Conservation (phyloP, 2,888 invertebrate species). For the Branchipolynoe longqiensis region DNA sequence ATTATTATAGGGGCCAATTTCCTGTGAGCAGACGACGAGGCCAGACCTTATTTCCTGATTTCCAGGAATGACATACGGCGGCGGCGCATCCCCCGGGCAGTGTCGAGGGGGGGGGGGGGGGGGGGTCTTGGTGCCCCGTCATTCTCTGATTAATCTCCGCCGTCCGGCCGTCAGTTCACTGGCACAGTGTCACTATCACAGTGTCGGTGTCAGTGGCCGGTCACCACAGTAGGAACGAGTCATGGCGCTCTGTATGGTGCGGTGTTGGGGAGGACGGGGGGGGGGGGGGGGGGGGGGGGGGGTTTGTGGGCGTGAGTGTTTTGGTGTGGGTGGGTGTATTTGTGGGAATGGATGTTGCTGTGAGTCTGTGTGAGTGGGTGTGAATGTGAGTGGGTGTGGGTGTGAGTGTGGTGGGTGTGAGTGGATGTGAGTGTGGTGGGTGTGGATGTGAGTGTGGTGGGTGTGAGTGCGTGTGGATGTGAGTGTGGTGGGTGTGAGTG, state of each 20-base stretch:
- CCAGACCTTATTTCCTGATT: conserved; percentile 34
- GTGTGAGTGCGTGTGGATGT: too few relatives aligned
- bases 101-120: too few relatives aligned
- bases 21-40: neutral
- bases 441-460: too few relatives aligned
- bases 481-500: too few relatives aligned
- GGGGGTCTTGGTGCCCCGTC: neutral
- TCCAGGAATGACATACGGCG: conserved; percentile 6
- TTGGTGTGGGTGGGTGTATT: too few relatives aligned
- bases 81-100: neutral
- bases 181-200: neutral
- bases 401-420: too few relatives aligned
- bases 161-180: neutral
- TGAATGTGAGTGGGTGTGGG: too few relatives aligned
- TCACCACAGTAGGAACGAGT: too few relatives aligned
- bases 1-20: neutral
- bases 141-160: neutral
- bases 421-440: too few relatives aligned
- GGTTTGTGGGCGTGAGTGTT: neutral
- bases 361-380: too few relatives aligned
- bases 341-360: too few relatives aligned
- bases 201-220: neutral
- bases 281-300: neutral
- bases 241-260: neutral
- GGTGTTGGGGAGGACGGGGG: neutral